A percentile compares a stretch with the other conserved stretches of the same genome.
These are phyloP conservation scores for Emesis furor DNA, from an alignment of 2,888 invertebrate species.

Conservation along the genomic window DNA sequence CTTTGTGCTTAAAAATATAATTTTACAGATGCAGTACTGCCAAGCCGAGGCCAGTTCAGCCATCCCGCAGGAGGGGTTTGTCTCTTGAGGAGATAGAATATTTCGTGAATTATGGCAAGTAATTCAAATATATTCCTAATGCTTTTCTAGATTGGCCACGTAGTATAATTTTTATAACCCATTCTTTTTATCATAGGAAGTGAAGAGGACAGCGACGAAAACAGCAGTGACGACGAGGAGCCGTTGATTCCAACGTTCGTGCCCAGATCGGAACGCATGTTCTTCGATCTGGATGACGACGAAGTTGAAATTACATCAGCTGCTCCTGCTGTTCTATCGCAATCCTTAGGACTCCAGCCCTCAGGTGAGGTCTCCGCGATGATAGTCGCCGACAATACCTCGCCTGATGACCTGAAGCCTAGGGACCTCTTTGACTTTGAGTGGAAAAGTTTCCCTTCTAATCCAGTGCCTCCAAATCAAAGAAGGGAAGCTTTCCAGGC, in stretches of 20 bases:
- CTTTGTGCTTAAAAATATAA: slow-evolving; percentile 12
- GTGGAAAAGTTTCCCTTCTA: slow-evolving; percentile 7
- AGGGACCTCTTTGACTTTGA: slow-evolving; percentile 2
- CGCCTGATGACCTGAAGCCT: slow-evolving; percentile 25
- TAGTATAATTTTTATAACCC: not conserved
- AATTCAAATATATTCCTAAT: slow-evolving; percentile 18
- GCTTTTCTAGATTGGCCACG: not conserved
- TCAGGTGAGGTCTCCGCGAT: slow-evolving; percentile 15
- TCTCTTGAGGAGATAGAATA: not conserved
- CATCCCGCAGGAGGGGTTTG: not conserved
- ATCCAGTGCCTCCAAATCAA: slow-evolving; percentile 18
- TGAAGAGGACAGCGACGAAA: slow-evolving; percentile 15
- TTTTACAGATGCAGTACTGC: not conserved
- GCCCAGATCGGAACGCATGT: slow-evolving; percentile 24
- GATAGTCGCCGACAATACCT: slow-evolving; percentile 8
- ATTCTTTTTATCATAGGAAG: slow-evolving; percentile 16
- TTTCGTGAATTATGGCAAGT: slow-evolving; percentile 8
- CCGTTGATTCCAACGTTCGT: not conserved
- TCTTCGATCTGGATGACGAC: slow-evolving; percentile 23
- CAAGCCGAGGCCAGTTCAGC: slow-evolving; percentile 3
- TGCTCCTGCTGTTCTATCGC: slow-evolving; percentile 7
- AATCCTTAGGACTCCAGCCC: slow-evolving; percentile 2
- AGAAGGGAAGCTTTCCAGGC: slow-evolving; percentile 17
- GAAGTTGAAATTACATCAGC: not conserved
- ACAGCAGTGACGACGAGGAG: slow-evolving; percentile 1